Percentiles rank a stretch among this genome's conserved stretches.
Conservation (phyloP, 2,797 vertebrate genomes). For the Enteromius thamalakanensis region DNA sequence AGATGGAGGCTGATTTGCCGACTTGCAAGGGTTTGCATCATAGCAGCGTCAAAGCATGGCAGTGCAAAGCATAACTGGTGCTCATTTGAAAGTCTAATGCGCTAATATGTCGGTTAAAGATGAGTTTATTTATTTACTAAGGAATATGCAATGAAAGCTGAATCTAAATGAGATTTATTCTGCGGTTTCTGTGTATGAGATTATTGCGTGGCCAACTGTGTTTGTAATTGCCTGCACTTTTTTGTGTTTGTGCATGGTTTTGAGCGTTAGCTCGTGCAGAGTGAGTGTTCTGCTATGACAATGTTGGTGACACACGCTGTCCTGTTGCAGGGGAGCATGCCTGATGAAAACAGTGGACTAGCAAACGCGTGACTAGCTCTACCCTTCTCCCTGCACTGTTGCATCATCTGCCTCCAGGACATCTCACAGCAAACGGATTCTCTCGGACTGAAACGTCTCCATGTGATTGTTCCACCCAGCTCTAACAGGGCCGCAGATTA, state of each 20-base stretch:
- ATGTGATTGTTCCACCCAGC: slow-evolving; percentile 10
- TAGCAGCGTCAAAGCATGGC: slow-evolving; percentile 6
- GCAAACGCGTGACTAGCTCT: slow-evolving; percentile 48
- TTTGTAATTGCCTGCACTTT: slow-evolving; percentile 13
- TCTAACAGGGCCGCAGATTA: neutral
- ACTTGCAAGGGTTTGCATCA: slow-evolving; percentile 59
- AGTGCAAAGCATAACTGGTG: slow-evolving; percentile 7
- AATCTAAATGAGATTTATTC: slow-evolving; percentile 31
- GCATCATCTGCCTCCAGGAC: slow-evolving; percentile 60
- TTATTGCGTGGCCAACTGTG: slow-evolving; percentile 4
- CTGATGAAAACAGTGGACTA: slow-evolving; percentile 56
- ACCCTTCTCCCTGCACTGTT: slow-evolving; percentile 46
- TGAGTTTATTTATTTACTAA: slow-evolving; percentile 19
- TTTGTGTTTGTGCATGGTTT: slow-evolving; percentile 35
- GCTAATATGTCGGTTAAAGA: slow-evolving; percentile 19
- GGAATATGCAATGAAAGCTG: slow-evolving; percentile 9
- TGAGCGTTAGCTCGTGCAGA: slow-evolving; percentile 15
- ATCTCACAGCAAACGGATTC: slow-evolving; percentile 46
- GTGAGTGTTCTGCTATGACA: slow-evolving; percentile 36
- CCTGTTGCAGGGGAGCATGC: slow-evolving; percentile 23
- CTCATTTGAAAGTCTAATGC: slow-evolving; percentile 38
- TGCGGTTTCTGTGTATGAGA: neutral
- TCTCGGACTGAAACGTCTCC: slow-evolving; percentile 40
- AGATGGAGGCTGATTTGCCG: slow-evolving; percentile 34
- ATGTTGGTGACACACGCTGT: slow-evolving; percentile 37